Conservation (phyloP, 2,113 vertebrate species). For the Hystrix brachyura region DNA sequence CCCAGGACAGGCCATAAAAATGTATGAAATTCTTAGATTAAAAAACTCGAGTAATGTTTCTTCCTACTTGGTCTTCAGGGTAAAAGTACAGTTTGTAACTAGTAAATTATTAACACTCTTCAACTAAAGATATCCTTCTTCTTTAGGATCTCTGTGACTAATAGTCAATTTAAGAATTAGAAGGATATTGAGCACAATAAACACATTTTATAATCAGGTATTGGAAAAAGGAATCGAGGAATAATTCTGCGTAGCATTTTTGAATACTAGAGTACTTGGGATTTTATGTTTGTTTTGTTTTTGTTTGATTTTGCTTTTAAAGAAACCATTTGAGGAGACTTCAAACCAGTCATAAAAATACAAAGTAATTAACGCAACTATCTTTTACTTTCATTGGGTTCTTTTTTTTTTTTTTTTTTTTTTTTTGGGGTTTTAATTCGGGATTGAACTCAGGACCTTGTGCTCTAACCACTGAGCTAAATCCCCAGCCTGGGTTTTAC, state of each 20-base stretch:
- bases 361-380: neutral
- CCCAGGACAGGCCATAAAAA: conserved; percentile 73
- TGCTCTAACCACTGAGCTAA: too few species aligned
- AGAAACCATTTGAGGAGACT: neutral
- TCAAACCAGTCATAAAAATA: conserved; percentile 24
- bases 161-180: conserved; percentile 58
- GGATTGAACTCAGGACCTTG: too few species aligned
- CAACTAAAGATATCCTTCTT: conserved; percentile 45
- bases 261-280: neutral
- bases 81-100: conserved; percentile 73
- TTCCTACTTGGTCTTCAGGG: conserved; percentile 53
- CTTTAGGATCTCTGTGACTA: conserved; percentile 24
- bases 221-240: conserved; percentile 18
- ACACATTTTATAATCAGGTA: neutral
- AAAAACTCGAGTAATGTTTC: conserved; percentile 66
- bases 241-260: neutral
- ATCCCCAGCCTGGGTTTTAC: too few species aligned
- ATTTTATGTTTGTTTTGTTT: neutral
- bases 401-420: conserved; percentile 35
- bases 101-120: conserved; percentile 80
- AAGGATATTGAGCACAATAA: conserved; percentile 19
- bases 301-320: neutral
- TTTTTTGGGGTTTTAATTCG: too few species aligned
- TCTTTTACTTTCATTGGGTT: neutral
- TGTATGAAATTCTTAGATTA: conserved; percentile 75